Evolutionary conservation across 2,113 vertebrate genomes (phyloP).

Genomic region (Paramisgurnus dabryanus): DNA sequence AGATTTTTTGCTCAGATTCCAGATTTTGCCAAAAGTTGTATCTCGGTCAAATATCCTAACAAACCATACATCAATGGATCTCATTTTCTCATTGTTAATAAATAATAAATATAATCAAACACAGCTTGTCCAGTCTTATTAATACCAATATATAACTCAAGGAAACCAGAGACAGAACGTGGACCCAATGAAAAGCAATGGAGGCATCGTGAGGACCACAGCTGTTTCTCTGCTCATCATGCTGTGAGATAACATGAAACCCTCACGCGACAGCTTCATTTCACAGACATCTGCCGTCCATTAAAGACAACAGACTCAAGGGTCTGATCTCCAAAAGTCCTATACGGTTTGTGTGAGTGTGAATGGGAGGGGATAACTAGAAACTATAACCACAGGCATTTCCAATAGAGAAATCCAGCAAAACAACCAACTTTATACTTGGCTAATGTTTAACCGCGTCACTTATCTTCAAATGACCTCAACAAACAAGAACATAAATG

Average conservation of each 20-base stretch:
- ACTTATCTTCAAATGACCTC: too few species aligned
- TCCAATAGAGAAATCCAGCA: background rate
- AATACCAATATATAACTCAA: slow-evolving; percentile 75
- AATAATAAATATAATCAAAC: slow-evolving; percentile 38
- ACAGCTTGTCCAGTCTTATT: slow-evolving; percentile 71
- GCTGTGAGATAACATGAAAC: slow-evolving; percentile 78
- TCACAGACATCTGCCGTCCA: slow-evolving; percentile 79
- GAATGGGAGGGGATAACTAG: background rate
- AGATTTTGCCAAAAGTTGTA: too few species aligned
- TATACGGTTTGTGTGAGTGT: slow-evolving; percentile 37
- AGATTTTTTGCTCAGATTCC: too few species aligned
- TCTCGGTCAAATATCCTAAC: too few species aligned
- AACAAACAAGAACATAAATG: too few species aligned
- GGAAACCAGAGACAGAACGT: slow-evolving; percentile 56
- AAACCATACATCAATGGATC: too few species aligned
- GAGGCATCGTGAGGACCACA: slow-evolving; percentile 67
- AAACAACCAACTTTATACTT: background rate
- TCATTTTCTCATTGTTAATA: too few species aligned
- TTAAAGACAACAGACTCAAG: slow-evolving; percentile 70
- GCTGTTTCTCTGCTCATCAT: slow-evolving; percentile 77
- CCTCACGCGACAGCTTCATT: slow-evolving; percentile 74
- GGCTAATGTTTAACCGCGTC: background rate
- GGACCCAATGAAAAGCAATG: slow-evolving; percentile 66
- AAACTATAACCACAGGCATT: background rate
- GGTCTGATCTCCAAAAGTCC: slow-evolving; percentile 48